Evolutionary conservation across 2,888 invertebrate genomes (phyloP).

Genomic region (Tenodera sinensis): DNA sequence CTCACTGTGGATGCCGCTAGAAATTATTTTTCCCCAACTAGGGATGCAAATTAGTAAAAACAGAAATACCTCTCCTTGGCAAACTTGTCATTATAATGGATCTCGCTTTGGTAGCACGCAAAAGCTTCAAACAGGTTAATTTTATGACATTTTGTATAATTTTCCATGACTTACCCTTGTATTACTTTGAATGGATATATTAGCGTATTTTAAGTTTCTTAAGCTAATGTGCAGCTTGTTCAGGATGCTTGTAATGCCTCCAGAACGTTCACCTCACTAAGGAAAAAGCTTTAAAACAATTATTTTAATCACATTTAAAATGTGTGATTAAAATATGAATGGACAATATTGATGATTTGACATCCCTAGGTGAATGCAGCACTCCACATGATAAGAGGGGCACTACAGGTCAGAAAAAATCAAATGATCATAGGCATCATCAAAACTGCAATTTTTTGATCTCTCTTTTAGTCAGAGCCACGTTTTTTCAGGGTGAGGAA

Average conservation of each 20-base stretch:
- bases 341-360: not conserved
- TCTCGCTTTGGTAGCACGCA: not conserved
- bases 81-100: not conserved
- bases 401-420: not conserved
- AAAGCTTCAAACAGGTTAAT: not conserved
- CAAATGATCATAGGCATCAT: not conserved
- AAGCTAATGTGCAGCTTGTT: not conserved
- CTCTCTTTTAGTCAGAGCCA: constrained; percentile 66
- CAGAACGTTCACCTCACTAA: not conserved
- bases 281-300: not conserved
- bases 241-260: not conserved
- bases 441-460: constrained; percentile 67
- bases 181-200: not conserved
- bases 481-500: constrained; percentile 43
- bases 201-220: not conserved
- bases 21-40: not conserved
- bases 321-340: not conserved
- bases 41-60: constrained; percentile 5
- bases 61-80: not conserved
- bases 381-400: constrained; percentile 5
- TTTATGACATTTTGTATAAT: not conserved
- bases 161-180: constrained; percentile 11
- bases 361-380: constrained; percentile 1
- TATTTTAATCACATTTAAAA: not conserved
- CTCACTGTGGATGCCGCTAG: constrained; percentile 2